Evolutionary conservation across 1,140 invertebrate species (phyloP), one percentile per base, ranked within the genome.

Genomic region (Ooceraea biroi): DNA sequence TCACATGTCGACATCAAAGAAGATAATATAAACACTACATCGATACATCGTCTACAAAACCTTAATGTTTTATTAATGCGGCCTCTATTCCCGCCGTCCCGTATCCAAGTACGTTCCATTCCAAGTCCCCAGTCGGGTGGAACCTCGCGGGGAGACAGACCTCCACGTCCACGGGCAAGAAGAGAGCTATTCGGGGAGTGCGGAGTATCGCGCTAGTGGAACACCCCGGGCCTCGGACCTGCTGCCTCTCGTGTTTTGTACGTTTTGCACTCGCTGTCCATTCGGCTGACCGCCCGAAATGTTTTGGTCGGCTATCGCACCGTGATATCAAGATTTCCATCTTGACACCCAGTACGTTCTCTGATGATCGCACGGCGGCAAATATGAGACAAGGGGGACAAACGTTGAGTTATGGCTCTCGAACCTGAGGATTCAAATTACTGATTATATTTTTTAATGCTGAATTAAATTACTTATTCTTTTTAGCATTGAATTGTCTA

Each of bases 1-100:
- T 94, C 94, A 94, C 93, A 94, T 94, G 94, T 94, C 94, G 94
- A 94, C 93, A 94, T 94, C 93, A 94, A 94, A 94, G 94, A 94
- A 94, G 94, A 94, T 94, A 94, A 94, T 94, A 94, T 94, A 94
- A 94, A 94, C 94, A 93, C 94, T 94, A 94, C 93, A 94, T 94
- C 93, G 94, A 94, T 94, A 94, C 92, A 94, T 94, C 92, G 90
- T 93, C 93, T 91, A 92, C 93, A 94, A 94, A 94, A 94, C 93
- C 94, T 93, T 94, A 93, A 94, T 94, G 94, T 94, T 94, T 94
- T 94, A 94, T 94, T 94, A 94, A 94, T 94, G 93, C 89, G 91
- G 87, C 83, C 91, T 92, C 87, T 90, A 88, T 90, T 87, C 88
- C n/a, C n/a, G n/a, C 61, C 82, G 82, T 85, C 85, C 88, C 82